phyloP scores from a whole-genome alignment of 2,888 invertebrate species.

The Cylindroiulus punctatus region DNA sequence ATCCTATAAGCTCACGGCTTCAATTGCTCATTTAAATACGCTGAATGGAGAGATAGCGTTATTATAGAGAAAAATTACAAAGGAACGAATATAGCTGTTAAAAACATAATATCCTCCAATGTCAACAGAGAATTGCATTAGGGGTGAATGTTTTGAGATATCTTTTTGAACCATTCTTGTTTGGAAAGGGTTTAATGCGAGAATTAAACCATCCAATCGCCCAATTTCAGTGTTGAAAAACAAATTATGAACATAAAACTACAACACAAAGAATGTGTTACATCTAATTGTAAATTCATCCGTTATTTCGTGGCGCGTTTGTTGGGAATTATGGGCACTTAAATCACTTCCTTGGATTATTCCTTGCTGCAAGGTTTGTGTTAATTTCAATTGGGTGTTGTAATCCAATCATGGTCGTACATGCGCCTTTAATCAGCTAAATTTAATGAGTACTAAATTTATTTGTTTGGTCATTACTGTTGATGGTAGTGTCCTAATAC shows the following conservation, averaged over 20 bases:
- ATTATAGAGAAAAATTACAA: neutral
- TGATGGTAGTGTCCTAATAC: neutral
- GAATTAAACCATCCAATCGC: neutral
- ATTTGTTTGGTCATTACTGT: neutral
- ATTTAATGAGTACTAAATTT: neutral
- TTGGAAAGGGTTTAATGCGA: neutral
- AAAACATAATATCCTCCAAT: neutral
- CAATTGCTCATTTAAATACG: slow-evolving; percentile 24
- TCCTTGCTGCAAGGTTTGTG: neutral
- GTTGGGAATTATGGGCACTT: neutral
- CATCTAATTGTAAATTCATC: slow-evolving; percentile 13
- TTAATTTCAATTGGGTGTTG: neutral
- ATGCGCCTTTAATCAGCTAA: neutral
- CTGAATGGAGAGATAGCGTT: slow-evolving; percentile 19
- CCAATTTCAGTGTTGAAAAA: neutral
- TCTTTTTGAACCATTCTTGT: neutral
- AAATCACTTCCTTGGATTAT: neutral
- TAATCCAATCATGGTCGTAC: neutral
- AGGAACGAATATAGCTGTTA: slow-evolving; percentile 17
- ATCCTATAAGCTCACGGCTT: neutral
- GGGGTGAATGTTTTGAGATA: neutral
- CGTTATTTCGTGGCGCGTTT: neutral
- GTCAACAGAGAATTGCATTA: slow-evolving; percentile 39
- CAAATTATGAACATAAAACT: neutral
- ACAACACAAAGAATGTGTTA: neutral